These are phyloP conservation scores for Micropoecilia bifurca DNA, from an alignment of 2,797 vertebrate species.

Conservation along the genomic window DNA sequence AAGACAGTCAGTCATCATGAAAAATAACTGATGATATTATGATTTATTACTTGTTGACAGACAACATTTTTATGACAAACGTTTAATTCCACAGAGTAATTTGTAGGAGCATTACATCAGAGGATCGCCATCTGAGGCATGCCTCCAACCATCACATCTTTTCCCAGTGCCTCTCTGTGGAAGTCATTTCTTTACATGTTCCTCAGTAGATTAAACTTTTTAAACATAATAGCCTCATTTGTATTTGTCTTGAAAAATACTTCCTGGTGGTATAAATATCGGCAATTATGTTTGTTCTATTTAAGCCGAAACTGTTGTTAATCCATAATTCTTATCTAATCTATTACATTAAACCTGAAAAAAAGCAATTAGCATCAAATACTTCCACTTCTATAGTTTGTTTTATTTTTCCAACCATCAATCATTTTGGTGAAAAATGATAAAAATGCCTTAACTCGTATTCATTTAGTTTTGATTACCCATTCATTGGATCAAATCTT, in stretches of 20 bases:
- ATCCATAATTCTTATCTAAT: neutral
- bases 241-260: neutral
- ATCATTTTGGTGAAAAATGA: neutral
- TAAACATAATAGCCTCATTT: neutral
- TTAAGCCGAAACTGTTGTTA: neutral
- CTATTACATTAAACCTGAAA: neutral
- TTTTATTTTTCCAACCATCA: neutral
- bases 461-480: neutral
- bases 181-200: neutral
- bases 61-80: neutral
- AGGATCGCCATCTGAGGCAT: neutral
- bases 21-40: neutral
- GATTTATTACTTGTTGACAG: neutral
- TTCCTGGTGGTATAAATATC: neutral
- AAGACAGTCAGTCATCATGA: neutral
- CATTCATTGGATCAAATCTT: neutral
- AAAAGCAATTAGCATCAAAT: neutral
- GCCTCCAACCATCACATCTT: neutral
- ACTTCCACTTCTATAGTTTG: neutral
- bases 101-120: conserved; percentile 14
- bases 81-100: neutral
- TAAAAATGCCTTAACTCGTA: neutral
- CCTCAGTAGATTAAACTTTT: neutral
- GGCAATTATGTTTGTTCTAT: neutral
- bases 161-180: neutral